These are phyloP conservation scores for Hesperophylax magnus DNA, from an alignment of 1,140 invertebrate genomes.

Conservation along the genomic window DNA sequence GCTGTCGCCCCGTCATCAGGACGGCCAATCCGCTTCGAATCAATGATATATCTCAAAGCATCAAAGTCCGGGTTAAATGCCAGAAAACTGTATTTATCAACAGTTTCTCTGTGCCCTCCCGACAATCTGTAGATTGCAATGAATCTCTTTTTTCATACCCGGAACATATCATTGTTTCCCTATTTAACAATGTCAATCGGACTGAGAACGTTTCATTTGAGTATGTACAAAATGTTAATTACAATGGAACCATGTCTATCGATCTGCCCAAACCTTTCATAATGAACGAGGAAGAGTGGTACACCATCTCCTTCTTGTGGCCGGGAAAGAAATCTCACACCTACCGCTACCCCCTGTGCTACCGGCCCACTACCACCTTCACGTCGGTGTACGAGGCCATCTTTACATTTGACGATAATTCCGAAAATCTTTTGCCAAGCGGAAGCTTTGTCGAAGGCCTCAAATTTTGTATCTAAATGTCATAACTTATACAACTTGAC, in stretches of 20 bases:
- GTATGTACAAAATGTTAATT: slow-evolving; percentile 62
- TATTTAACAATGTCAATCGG: slow-evolving; percentile 59
- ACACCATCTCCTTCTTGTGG: slow-evolving; percentile 66
- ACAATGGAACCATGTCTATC: slow-evolving; percentile 64
- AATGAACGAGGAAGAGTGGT: slow-evolving; percentile 66
- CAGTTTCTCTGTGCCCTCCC: slow-evolving; percentile 65
- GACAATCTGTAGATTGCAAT: slow-evolving; percentile 63
- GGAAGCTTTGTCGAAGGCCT: slow-evolving; percentile 67
- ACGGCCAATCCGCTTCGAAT: slow-evolving; percentile 64
- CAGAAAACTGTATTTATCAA: slow-evolving; percentile 68
- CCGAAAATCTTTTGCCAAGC: slow-evolving; percentile 58
- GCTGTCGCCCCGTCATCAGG: slow-evolving; percentile 63
- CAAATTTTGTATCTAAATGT: slow-evolving; percentile 55
- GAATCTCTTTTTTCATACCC: slow-evolving; percentile 61
- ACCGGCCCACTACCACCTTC: slow-evolving; percentile 61
- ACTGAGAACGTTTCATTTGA: slow-evolving; percentile 61
- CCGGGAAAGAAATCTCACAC: slow-evolving; percentile 60
- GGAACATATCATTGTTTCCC: slow-evolving; percentile 64
- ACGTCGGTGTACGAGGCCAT: slow-evolving; percentile 62
- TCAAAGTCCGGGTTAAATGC: slow-evolving; percentile 63
- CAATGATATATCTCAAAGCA: slow-evolving; percentile 60
- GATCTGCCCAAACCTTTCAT: slow-evolving; percentile 64
- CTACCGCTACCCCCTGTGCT: slow-evolving; percentile 64
- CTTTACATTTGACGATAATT: slow-evolving; percentile 67
- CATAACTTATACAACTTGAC: no score